Percentiles rank a stretch among this genome's conserved stretches.
These are phyloP conservation scores for Neotragus moschatus DNA, from an alignment of 2,113 vertebrate genomes.

Conservation along the genomic window DNA sequence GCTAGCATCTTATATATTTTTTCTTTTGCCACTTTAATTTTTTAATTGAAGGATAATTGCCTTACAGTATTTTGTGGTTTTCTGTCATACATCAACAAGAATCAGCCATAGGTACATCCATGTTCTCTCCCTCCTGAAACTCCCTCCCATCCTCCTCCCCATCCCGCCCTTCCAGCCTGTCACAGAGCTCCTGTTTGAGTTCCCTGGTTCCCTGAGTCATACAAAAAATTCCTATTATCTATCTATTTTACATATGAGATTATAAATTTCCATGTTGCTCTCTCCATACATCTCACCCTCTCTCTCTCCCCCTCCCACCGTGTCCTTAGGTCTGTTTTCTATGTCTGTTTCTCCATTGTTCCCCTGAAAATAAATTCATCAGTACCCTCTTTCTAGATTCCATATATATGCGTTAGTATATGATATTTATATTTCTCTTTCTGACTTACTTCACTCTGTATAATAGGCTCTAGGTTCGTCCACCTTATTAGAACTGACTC, in stretches of 20 bases:
- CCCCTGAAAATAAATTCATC: not conserved
- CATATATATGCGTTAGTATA: not conserved
- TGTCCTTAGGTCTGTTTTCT: not conserved
- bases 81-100: not conserved
- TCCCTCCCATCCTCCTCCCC: not conserved
- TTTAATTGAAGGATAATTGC: not conserved
- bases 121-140: not conserved
- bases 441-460: not conserved
- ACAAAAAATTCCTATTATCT: not conserved
- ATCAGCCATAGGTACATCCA: not conserved
- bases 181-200: not conserved
- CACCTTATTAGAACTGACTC: not conserved
- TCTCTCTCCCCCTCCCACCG: not conserved
- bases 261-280: not conserved
- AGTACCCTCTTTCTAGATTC: not conserved
- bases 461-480: not conserved
- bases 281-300: not conserved
- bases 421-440: not conserved
- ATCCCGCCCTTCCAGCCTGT: not conserved
- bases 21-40: not conserved
- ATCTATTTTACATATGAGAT: not conserved
- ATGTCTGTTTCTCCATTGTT: not conserved
- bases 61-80: not conserved
- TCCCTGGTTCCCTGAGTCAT: not conserved
- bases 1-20: not conserved